Percentiles rank a stretch among this genome's conserved stretches.
phyloP scores from a whole-genome alignment of 2,888 invertebrate species.

The Galerucella pusilla region DNA sequence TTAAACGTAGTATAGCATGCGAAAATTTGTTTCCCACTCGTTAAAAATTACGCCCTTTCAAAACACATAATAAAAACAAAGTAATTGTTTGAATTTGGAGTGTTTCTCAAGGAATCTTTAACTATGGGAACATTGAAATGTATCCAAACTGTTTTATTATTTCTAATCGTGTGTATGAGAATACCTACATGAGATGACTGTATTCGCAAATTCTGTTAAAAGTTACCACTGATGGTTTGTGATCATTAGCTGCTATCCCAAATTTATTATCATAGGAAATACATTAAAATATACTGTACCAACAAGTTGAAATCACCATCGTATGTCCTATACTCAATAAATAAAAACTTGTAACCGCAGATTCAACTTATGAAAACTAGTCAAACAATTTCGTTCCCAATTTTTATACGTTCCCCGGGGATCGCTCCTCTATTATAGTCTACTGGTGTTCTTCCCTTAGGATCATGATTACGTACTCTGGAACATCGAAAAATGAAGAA shows the following conservation, averaged over 20 bases:
- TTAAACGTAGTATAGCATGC: constrained; percentile 40
- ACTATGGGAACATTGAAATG: constrained; percentile 20
- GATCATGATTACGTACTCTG: too few species aligned
- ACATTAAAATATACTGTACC: too few species aligned
- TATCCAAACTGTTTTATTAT: constrained; percentile 20
- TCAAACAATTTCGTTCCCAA: too few species aligned
- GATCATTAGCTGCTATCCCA: not conserved
- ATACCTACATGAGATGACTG: not conserved
- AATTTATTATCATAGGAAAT: too few species aligned
- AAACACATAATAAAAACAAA: constrained; percentile 19
- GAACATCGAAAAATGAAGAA: too few species aligned
- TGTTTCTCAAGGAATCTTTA: constrained; percentile 14
- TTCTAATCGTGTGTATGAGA: constrained; percentile 19
- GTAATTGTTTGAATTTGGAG: constrained; percentile 25
- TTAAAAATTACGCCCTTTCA: constrained; percentile 37
- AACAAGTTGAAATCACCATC: too few species aligned
- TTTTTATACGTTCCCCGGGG: too few species aligned
- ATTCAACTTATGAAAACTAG: too few species aligned
- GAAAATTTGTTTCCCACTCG: constrained; percentile 42
- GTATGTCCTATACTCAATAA: too few species aligned
- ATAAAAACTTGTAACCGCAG: too few species aligned
- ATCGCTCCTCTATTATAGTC: too few species aligned
- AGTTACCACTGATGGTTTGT: not conserved
- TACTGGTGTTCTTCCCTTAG: too few species aligned
- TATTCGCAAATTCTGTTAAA: not conserved